Evolutionary conservation across 2,888 invertebrate species (phyloP), one percentile per base, ranked within the genome.

Genomic region (Lucinisca nassula): DNA sequence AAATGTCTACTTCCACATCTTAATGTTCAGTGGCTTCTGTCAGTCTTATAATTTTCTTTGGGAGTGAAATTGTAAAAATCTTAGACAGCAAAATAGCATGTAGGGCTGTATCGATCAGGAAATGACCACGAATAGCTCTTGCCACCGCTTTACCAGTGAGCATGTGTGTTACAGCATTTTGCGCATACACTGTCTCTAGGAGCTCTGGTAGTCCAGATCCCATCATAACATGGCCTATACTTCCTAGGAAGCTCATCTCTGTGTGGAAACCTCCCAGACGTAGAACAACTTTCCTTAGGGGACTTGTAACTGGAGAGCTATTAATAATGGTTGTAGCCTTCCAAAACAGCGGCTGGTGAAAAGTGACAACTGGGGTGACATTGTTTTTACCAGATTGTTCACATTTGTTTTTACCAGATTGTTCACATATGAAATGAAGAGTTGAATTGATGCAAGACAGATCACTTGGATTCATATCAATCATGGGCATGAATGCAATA

Each of bases 161-260:
- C 84, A 92, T 92, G 30, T 90, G 85, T 45, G 79, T 67, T n/a
- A 92, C 88, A 21, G 91, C 85, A 78, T 91, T 88, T 40, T 83
- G 38, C 24, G 92, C 90, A 88, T 90, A 92, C 32, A 91, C 84
- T 38, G 72, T 77, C 70, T 82, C 87, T 27, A 92, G 61, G 12
- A 90, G 75, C 70, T 92, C 92, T 78, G 89, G 70, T 38, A 93
- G 79, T 27, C 90, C 91, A 67, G 92, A 89, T 12, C 87, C 84
- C 21, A 40, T 67, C 91, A 92, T 92, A 24, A 90, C 30, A 61
- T 85, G 84, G n/a, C 91, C 93, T 61, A 90, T 92, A 51, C 82
- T 83, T 35, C 92, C 91, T 24, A 92, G 73, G 77, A 90, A 93
- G 75, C 90, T 89, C 90, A 91, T 91, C 51, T 89, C 38, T 2